Evolutionary conservation across 1,140 invertebrate genomes (phyloP), one percentile per base, ranked within the genome.

Genomic region (Himalopsyche phryganea): DNA sequence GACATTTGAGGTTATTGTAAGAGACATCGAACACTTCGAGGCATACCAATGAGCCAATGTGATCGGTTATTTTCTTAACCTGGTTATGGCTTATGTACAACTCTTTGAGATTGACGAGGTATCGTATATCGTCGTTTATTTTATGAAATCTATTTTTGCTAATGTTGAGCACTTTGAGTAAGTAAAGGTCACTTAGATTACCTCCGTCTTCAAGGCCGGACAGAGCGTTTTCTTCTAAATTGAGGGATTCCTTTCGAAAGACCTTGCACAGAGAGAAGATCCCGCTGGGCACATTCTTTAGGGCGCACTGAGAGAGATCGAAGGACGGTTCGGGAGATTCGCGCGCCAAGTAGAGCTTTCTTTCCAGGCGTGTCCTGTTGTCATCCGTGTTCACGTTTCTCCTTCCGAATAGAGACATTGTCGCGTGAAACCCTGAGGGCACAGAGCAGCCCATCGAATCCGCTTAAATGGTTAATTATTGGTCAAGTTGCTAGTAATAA

Each of bases 261-360:
- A 91, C 86, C 71, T 85, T 86, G 70, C 89, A 91, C 33, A 89
- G 73, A 1, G 85, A 84, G 75, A 84, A 91, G 58, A 89, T 86
- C 46, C 88, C 87, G 49, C 82, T 77, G 17, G 89, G 89, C 38
- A 91, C 80, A 47, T 79, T 73, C 66, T 80, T 81, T 45, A 90
- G 76, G 62, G 80, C 77, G 73, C 88, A 90, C 57, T 86, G 83
- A 1, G 86, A 85, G 56, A 91, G 70, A 73, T 91, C 88, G 69
- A 88, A 91, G 44, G 84, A 74, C 52, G 85, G 82, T 68, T 89
- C 88, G 13, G 88, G 88, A 65, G 82, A 85, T 73, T 90, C 87
- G 68, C 85, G 81, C 15, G 88, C 88, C 79, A 88, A 68, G 67
- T 87, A 88, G 36, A 88, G 70, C 71, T 88, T 88, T 66, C 85